phyloP scores from a whole-genome alignment of 2,113 vertebrate genomes.

The Anoplopoma fimbria region DNA sequence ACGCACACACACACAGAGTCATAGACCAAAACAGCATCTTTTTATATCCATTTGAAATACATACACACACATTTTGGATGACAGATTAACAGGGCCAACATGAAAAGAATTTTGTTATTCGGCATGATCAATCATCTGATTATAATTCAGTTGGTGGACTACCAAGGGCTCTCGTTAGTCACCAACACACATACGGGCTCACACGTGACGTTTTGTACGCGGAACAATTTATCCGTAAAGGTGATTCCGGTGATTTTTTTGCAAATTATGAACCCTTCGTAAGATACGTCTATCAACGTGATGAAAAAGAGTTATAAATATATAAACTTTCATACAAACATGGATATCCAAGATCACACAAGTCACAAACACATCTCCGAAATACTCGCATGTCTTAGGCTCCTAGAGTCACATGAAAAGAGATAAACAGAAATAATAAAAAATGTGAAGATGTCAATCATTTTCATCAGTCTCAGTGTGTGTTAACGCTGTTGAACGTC shows the following conservation, averaged over 20 bases:
- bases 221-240: neutral
- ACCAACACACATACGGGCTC: neutral
- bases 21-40: too few species aligned
- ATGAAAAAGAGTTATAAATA: too few species aligned
- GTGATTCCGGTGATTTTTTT: neutral
- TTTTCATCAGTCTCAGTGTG: neutral
- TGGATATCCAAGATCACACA: too few species aligned
- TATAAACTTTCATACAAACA: too few species aligned
- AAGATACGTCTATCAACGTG: too few species aligned
- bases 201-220: too few species aligned
- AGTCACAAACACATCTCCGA: too few species aligned
- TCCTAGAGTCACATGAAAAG: too few species aligned
- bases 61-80: neutral
- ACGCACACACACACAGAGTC: neutral
- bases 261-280: neutral
- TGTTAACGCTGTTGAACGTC: neutral
- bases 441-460: too few species aligned
- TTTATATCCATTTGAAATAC: too few species aligned
- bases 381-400: too few species aligned
- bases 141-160: constrained; percentile 10
- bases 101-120: neutral
- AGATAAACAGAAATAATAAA: too few species aligned
- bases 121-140: constrained; percentile 1
- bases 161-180: neutral
- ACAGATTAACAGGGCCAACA: neutral